These are phyloP conservation scores for Cybosia mesomella DNA, from an alignment of 2,888 invertebrate species.

Conservation along the genomic window DNA sequence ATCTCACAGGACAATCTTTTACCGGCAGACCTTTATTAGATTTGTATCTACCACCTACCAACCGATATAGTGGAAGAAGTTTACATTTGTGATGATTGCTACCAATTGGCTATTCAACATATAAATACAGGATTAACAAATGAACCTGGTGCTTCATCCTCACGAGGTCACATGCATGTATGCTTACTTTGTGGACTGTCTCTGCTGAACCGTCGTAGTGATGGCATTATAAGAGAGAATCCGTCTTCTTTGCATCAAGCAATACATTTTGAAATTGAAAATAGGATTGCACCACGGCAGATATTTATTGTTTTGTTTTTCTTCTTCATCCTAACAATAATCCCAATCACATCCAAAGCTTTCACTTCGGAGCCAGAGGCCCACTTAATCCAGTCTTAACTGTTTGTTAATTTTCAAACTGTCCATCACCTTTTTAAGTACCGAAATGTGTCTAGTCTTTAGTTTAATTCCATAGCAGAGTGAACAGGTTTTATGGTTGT, in stretches of 20 bases:
- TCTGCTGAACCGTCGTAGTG: background rate
- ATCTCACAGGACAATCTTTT: no score
- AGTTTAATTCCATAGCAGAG: background rate
- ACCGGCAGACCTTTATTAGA: no score
- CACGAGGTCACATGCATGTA: background rate
- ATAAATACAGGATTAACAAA: no score
- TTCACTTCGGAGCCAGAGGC: background rate
- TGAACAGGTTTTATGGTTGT: background rate
- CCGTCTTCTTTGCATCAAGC: no score
- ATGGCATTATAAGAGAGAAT: no score
- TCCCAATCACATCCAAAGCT: no score
- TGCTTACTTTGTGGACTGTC: no score
- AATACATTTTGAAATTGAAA: no score
- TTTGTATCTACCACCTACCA: no score
- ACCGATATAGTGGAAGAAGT: background rate
- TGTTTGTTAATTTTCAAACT: background rate
- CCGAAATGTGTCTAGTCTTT: background rate
- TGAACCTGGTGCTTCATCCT: slow-evolving; percentile 4
- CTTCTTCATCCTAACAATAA: no score
- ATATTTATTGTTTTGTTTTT: no score
- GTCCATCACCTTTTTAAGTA: background rate
- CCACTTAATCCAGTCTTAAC: background rate
- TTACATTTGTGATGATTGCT: slow-evolving; percentile 4
- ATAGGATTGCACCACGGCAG: no score
- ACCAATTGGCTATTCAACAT: slow-evolving; percentile 2